Evolutionary conservation across 2,888 invertebrate species (phyloP).

Genomic region (Drepanosiphum platanoidis): DNA sequence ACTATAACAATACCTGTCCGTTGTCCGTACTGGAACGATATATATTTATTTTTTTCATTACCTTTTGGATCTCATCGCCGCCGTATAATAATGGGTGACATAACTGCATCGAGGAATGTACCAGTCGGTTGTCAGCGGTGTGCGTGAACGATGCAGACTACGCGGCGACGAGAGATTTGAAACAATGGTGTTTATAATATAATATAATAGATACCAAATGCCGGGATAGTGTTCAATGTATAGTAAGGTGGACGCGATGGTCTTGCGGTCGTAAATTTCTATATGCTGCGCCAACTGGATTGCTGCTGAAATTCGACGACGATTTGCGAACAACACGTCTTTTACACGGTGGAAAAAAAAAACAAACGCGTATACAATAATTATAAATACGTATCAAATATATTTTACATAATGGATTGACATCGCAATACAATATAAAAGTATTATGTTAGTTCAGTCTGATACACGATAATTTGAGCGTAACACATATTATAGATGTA

Average conservation of each 20-base stretch:
- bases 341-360: not conserved
- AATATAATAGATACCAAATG: not conserved
- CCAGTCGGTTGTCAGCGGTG: not conserved
- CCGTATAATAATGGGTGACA: not conserved
- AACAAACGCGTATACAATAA: not conserved
- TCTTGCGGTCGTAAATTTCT: not conserved
- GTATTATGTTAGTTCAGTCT: slow-evolving; percentile 57
- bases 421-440: slow-evolving; percentile 31
- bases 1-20: too few species aligned
- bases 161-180: not conserved
- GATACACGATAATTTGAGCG: slow-evolving; percentile 57
- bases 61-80: not conserved
- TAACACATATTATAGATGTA: slow-evolving; percentile 14
- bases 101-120: not conserved
- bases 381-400: not conserved
- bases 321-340: not conserved
- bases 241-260: too few species aligned
- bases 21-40: too few species aligned
- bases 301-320: not conserved
- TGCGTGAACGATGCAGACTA: not conserved
- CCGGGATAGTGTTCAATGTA: not conserved
- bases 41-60: not conserved
- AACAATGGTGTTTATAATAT: not conserved
- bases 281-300: too few species aligned
- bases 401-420: slow-evolving; percentile 41